phyloP scores from a whole-genome alignment of 2,113 vertebrate genomes.

The Ifrita kowaldi region DNA sequence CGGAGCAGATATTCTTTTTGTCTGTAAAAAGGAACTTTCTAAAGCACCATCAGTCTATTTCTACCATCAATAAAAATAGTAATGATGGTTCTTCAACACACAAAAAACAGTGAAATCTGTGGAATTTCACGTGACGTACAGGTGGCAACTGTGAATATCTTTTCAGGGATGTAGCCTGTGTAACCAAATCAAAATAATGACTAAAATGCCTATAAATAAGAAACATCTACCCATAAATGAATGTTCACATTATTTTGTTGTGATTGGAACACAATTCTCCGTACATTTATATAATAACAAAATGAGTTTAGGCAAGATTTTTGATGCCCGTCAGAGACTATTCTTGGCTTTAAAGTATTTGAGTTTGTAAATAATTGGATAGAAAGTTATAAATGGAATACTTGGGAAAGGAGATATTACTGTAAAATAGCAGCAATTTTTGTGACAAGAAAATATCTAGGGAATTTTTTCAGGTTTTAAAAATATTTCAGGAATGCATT shows the following conservation, averaged over 20 bases:
- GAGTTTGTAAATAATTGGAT: not conserved
- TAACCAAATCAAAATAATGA: not conserved
- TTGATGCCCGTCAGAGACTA: not conserved
- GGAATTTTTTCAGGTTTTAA: not conserved
- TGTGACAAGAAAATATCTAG: not conserved
- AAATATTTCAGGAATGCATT: not conserved
- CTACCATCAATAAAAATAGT: not conserved
- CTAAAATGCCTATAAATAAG: not conserved
- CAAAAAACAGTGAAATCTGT: not conserved
- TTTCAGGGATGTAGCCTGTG: not conserved
- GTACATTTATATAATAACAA: not conserved
- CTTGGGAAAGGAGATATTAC: not conserved
- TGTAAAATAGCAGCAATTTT: not conserved
- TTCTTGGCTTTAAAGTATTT: not conserved
- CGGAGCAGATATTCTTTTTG: not conserved
- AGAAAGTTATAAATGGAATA: not conserved
- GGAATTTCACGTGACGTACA: not conserved
- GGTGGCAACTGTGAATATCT: not conserved
- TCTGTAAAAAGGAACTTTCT: not conserved
- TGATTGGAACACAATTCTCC: not conserved
- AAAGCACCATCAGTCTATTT: not conserved
- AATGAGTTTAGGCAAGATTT: not conserved
- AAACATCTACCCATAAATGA: not conserved
- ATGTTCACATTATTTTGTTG: not conserved
- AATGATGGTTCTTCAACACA: not conserved